A percentile compares a stretch with the other conserved stretches of the same genome.
Conservation (phyloP, 2,113 vertebrate genomes). For the Saccopteryx leptura region DNA sequence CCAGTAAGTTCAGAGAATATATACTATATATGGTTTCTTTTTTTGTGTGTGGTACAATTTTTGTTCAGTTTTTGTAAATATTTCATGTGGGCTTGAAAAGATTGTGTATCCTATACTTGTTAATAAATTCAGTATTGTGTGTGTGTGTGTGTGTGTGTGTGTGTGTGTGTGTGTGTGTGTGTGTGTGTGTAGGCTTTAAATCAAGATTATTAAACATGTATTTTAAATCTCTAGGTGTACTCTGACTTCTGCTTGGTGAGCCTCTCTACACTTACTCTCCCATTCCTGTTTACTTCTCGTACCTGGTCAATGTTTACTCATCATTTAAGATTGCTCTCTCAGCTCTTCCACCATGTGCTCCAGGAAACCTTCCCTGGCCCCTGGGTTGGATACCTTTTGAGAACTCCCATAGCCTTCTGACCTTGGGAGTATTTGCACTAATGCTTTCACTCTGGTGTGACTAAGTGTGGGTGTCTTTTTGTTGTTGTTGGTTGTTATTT, state of each 20-base stretch:
- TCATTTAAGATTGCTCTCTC: background rate
- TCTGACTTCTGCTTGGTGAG: background rate
- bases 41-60: background rate
- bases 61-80: constrained; percentile 32
- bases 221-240: background rate
- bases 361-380: background rate
- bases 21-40: background rate
- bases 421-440: background rate
- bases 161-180: too few species aligned
- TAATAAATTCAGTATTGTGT: background rate
- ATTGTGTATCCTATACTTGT: background rate
- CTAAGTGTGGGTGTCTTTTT: background rate
- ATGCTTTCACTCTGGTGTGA: background rate
- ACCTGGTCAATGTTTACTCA: background rate
- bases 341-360: background rate
- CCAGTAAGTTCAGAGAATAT: background rate
- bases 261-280: background rate
- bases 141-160: background rate
- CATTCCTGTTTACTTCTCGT: background rate
- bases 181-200: background rate
- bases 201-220: background rate
- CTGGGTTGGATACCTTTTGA: too few species aligned
- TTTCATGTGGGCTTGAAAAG: background rate
- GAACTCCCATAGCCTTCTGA: background rate
- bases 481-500: background rate